Percentiles rank a stretch among this genome's conserved stretches.
These are phyloP conservation scores for Thaleichthys pacificus DNA, from an alignment of 2,797 vertebrate genomes.

Conservation along the genomic window DNA sequence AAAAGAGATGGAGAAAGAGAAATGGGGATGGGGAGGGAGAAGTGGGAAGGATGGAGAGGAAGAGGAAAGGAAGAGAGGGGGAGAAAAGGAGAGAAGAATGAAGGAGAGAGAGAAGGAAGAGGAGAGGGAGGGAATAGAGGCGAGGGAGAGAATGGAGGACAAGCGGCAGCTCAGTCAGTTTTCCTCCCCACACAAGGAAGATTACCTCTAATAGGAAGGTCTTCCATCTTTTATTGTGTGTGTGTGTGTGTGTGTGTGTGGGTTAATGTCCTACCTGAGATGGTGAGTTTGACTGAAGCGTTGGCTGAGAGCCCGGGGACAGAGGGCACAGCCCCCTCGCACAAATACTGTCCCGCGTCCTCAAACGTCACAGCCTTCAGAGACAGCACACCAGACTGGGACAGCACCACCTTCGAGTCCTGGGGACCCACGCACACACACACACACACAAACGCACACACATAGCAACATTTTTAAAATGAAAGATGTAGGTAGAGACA, in stretches of 20 bases:
- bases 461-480: no score
- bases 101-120: no score
- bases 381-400: background rate
- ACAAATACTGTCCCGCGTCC: no score
- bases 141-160: no score
- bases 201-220: no score
- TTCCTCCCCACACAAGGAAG: no score
- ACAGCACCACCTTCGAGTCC: background rate
- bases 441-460: no score
- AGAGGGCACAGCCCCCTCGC: constrained; percentile 2
- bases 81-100: background rate
- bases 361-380: background rate
- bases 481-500: background rate
- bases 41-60: no score
- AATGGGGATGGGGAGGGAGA: background rate
- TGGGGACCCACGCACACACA: no score
- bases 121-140: no score
- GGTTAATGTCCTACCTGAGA: background rate
- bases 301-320: background rate
- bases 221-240: constrained; percentile 8
- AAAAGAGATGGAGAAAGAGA: constrained; percentile 30
- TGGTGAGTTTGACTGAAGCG: background rate
- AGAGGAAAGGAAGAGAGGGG: background rate
- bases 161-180: constrained; percentile 19
- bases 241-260: background rate